A percentile compares a stretch with the other conserved stretches of the same genome.
Evolutionary conservation across 2,797 vertebrate species (phyloP).

Genomic region (Geotrypetes seraphini): DNA sequence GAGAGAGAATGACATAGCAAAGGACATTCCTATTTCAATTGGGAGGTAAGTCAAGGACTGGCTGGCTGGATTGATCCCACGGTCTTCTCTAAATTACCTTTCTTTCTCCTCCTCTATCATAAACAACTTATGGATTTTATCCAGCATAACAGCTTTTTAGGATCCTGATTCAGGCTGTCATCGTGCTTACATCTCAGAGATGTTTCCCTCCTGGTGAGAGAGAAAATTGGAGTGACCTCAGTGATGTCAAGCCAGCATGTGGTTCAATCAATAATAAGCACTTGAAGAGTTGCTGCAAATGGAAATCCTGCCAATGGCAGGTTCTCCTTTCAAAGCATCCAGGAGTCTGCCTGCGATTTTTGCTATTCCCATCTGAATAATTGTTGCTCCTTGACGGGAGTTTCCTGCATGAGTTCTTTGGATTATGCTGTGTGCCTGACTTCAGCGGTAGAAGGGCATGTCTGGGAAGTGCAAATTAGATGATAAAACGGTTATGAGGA

Average conservation of each 20-base stretch:
- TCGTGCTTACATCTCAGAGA: conserved; percentile 2
- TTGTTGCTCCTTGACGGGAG: too few relatives aligned
- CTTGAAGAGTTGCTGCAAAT: background rate
- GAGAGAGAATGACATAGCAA: conserved; percentile 15
- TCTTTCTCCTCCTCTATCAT: background rate
- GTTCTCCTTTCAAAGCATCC: too few relatives aligned
- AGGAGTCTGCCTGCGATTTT: too few relatives aligned
- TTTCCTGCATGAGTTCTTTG: too few relatives aligned
- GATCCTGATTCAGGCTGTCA: conserved; percentile 1
- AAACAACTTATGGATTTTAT: conserved; percentile 8
- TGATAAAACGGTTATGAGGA: too few relatives aligned
- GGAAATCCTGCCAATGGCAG: too few relatives aligned
- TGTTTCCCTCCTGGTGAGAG: conserved; percentile 7
- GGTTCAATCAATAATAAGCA: background rate
- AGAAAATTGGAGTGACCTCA: conserved; percentile 2
- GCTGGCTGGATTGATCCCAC: conserved; percentile 1
- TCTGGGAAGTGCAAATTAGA: too few relatives aligned
- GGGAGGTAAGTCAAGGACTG: background rate
- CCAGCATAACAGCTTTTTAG: conserved; percentile 6
- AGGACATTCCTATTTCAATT: conserved; percentile 4
- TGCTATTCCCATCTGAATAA: too few relatives aligned
- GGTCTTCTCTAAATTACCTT: background rate
- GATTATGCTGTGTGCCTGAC: too few relatives aligned
- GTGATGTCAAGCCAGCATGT: background rate
- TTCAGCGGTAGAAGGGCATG: too few relatives aligned